Evolutionary conservation across 2,888 invertebrate species (phyloP), one percentile per base, ranked within the genome.

Genomic region (Drosophila multiciliata): DNA sequence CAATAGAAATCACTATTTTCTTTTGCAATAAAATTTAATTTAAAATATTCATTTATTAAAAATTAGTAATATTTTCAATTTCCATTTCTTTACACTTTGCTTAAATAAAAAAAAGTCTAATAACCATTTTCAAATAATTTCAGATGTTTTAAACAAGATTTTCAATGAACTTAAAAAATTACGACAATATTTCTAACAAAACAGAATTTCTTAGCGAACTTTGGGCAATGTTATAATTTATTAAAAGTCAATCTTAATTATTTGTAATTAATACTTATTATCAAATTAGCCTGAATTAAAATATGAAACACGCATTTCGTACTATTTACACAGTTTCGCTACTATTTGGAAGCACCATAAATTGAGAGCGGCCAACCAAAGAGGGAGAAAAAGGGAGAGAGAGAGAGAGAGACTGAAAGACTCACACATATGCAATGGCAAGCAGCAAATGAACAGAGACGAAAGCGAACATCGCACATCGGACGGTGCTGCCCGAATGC

Each of bases 401-500:
- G 53, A 11, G 20, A 26, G 38, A 54, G 60, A 55, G 49, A 38
- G 45, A 26, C 58, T 65, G 76, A 50, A 55, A 40, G 40, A 55
- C 83, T 32, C 82, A 79, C 73, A 87, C 89, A 66, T 45, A 55
- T 20, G 69, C 87, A 78, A 54, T 67, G 55, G 55, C 59, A 49
- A 66, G 49, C 68, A 78, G 69, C 78, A 83, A 88, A 83, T 88
- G 77, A 69, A 61, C 75, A 66, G 73, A 70, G 85, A 72, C 65
- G 64, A 66, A 68, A 61, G 49, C 66, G 54, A 59, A 54, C 69
- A 9, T 45, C 60, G 45, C 54, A 54, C 48, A 55, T 53, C 57
- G 45, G 23, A 54, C 20, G 38, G 54, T 58, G 33, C 33, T 67
- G 59, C 58, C 65, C 78, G 81, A 80, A 73, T 66, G 68, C 78